A percentile compares a stretch with the other conserved stretches of the same genome.
Evolutionary conservation across 2,797 vertebrate species (phyloP).

Genomic region (Sebastes nivosus): DNA sequence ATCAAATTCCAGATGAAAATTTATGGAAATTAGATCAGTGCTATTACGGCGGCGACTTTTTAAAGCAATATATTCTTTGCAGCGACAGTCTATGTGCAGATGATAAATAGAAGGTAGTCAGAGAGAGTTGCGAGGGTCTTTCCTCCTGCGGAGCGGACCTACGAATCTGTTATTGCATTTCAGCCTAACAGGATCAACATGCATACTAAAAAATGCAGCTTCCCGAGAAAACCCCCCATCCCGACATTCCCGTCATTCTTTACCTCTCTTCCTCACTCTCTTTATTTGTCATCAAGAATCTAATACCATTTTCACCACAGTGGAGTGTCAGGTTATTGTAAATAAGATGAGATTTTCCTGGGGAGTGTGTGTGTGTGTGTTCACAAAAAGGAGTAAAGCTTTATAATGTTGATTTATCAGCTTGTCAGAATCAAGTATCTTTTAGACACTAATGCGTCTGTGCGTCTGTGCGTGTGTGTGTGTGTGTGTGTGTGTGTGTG

Average conservation of each 20-base stretch:
- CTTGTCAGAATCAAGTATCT: conserved; percentile 79
- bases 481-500: conserved; percentile 14
- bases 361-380: conserved; percentile 38
- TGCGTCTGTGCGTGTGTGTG: conserved; percentile 46
- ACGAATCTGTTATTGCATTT: conserved; percentile 83
- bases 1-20: conserved; percentile 87
- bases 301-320: conserved; percentile 78
- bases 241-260: conserved; percentile 68
- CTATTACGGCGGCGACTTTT: conserved; percentile 86
- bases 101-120: conserved; percentile 85
- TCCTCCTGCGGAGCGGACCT: conserved; percentile 73
- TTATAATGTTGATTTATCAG: conserved; percentile 84
- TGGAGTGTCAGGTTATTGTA: conserved; percentile 81
- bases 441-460: conserved; percentile 63
- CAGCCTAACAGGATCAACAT: conserved; percentile 83
- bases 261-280: conserved; percentile 70
- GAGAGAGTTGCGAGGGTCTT: conserved; percentile 80
- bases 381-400: conserved; percentile 50
- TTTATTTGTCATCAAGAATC: conserved; percentile 85
- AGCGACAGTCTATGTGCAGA: conserved; percentile 80
- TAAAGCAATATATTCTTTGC: conserved; percentile 87
- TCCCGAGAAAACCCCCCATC: conserved; percentile 68
- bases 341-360: conserved; percentile 80
- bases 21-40: conserved; percentile 88
- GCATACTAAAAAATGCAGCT: conserved; percentile 79